A percentile compares a stretch with the other conserved stretches of the same genome.
Evolutionary conservation across 2,113 vertebrate species (phyloP).

Genomic region (Spea multiplicata): DNA sequence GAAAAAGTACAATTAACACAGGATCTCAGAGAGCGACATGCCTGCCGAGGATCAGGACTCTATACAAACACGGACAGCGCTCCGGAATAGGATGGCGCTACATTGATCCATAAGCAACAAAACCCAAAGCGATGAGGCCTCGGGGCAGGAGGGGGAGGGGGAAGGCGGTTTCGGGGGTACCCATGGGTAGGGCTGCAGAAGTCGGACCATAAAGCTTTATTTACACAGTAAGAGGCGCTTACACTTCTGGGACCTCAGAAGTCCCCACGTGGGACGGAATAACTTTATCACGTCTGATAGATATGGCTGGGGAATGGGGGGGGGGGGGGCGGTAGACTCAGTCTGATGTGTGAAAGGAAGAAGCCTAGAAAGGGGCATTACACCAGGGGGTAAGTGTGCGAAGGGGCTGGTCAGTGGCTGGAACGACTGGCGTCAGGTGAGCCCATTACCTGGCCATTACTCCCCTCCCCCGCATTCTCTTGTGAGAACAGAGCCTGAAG

Average conservation of each 20-base stretch:
- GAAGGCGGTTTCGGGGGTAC: slow-evolving; percentile 70
- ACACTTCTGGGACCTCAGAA: too few relatives aligned
- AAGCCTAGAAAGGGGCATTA: not conserved
- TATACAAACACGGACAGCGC: too few relatives aligned
- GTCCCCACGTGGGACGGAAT: too few relatives aligned
- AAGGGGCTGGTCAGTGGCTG: not conserved
- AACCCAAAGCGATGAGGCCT: slow-evolving; percentile 67
- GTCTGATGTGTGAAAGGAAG: not conserved
- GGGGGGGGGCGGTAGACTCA: not conserved
- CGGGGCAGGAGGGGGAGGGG: slow-evolving; percentile 89
- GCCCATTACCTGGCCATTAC: too few relatives aligned
- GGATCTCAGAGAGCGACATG: not conserved
- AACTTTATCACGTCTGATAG: not conserved
- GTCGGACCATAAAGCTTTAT: too few relatives aligned
- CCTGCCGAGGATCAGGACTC: slow-evolving; percentile 77
- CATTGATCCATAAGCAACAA: too few relatives aligned
- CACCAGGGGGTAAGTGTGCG: not conserved
- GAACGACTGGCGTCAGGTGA: not conserved
- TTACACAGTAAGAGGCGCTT: too few relatives aligned
- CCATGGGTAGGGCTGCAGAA: not conserved
- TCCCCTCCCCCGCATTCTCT: too few relatives aligned
- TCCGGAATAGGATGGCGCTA: too few relatives aligned
- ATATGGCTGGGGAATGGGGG: not conserved
- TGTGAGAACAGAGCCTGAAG: too few relatives aligned
- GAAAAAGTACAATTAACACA: not conserved